A percentile compares a stretch with the other conserved stretches of the same genome.
These are phyloP conservation scores for Platysternon megacephalum DNA, from an alignment of 2,113 vertebrate species.

Conservation along the genomic window DNA sequence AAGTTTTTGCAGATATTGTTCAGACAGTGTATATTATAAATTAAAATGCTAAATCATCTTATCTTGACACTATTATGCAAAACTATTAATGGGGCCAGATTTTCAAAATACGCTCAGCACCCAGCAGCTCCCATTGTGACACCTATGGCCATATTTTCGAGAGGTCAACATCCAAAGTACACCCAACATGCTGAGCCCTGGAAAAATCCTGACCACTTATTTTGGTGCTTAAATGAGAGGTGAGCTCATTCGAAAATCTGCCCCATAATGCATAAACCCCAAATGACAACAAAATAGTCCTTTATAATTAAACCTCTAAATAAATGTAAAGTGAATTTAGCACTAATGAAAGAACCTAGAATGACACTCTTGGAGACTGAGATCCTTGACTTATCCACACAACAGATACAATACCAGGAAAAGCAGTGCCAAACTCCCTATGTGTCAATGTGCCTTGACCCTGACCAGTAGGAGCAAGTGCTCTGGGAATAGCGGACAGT, in stretches of 20 bases:
- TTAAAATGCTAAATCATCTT: conserved; percentile 42
- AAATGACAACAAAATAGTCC: neutral
- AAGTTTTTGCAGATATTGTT: conserved; percentile 12
- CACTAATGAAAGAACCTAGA: conserved; percentile 9
- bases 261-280: neutral
- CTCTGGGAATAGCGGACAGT: neutral
- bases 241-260: neutral
- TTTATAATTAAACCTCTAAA: neutral
- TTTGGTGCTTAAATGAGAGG: neutral
- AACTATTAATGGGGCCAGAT: conserved; percentile 31
- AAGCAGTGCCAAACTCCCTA: neutral
- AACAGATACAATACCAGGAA: neutral
- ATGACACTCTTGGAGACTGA: neutral
- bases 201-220: neutral
- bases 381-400: neutral
- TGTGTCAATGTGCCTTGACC: neutral
- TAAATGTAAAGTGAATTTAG: neutral
- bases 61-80: conserved; percentile 20
- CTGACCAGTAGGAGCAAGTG: neutral
- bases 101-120: neutral
- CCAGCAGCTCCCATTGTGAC: neutral
- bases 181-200: neutral
- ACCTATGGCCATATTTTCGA: neutral
- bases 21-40: conserved; percentile 40
- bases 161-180: neutral